A percentile compares a stretch with the other conserved stretches of the same genome.
Conservation (phyloP, 2,888 invertebrate species). For the Monochamus alternatus region DNA sequence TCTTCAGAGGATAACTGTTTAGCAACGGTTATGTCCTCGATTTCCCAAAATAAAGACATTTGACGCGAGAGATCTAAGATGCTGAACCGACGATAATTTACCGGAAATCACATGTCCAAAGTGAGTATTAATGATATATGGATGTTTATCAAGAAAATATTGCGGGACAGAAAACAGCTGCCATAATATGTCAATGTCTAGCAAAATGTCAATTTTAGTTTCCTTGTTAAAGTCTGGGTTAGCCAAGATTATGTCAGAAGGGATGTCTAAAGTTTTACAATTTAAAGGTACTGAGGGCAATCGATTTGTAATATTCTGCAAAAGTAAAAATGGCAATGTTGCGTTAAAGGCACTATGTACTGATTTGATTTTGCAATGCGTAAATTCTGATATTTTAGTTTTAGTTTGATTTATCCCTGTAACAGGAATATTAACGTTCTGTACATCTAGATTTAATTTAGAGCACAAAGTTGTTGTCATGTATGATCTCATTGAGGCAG, state of each 20-base stretch:
- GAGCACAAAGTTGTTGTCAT: constrained; percentile 16
- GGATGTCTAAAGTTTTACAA: neutral
- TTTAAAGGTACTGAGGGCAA: neutral
- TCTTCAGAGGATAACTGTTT: constrained; percentile 18
- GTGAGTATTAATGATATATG: constrained; percentile 12
- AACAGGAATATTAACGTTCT: constrained; percentile 10
- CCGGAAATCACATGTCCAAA: constrained; percentile 13
- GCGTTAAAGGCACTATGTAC: neutral
- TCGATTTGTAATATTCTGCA: constrained; percentile 10
- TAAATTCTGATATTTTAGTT: neutral
- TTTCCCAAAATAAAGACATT: constrained; percentile 22
- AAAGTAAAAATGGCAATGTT: constrained; percentile 12
- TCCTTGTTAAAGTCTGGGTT: constrained; percentile 16
- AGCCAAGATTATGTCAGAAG: neutral
- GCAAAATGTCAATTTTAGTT: constrained; percentile 7
- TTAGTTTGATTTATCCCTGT: constrained; percentile 10
- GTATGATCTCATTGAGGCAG: constrained; percentile 1
- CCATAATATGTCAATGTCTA: constrained; percentile 15
- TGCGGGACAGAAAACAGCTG: neutral
- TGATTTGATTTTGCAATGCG: constrained; percentile 8
- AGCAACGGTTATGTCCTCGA: constrained; percentile 11
- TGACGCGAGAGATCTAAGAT: constrained; percentile 15
- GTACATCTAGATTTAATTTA: constrained; percentile 11
- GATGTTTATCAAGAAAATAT: neutral
- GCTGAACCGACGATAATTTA: neutral